Evolutionary conservation across 2,113 vertebrate species (phyloP).

Genomic region (Equus przewalskii): DNA sequence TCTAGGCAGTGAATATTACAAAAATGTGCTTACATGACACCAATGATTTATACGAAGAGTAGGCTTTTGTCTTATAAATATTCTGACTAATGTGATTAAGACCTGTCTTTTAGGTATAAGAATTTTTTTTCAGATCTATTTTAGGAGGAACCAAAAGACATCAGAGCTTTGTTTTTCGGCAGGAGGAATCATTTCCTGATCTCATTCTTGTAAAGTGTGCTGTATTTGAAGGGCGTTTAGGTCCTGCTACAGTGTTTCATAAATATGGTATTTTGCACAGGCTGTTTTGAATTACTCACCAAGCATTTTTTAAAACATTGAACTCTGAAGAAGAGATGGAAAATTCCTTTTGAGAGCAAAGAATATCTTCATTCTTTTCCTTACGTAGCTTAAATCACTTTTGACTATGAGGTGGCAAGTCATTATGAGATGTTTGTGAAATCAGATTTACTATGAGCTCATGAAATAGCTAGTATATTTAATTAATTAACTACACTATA

Average conservation of each 20-base stretch:
- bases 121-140: neutral
- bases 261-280: conserved; percentile 49
- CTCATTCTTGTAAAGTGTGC: neutral
- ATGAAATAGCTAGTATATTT: conserved; percentile 64
- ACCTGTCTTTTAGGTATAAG: neutral
- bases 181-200: conserved; percentile 45
- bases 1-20: neutral
- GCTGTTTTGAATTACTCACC: conserved; percentile 74
- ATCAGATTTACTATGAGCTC: conserved; percentile 56
- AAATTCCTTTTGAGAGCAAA: conserved; percentile 69
- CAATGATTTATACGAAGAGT: neutral
- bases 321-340: conserved; percentile 67
- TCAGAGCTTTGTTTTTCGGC: neutral
- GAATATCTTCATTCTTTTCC: conserved; percentile 49
- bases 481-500: conserved; percentile 42
- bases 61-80: conserved; percentile 34
- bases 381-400: conserved; percentile 30
- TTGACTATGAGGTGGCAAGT: conserved; percentile 52
- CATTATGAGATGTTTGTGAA: conserved; percentile 66
- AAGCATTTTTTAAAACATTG: conserved; percentile 14
- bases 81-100: conserved; percentile 29
- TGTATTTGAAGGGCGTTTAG: conserved; percentile 63
- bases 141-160: conserved; percentile 5
- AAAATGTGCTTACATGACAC: neutral
- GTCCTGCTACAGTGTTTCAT: conserved; percentile 56